Conservation (phyloP, 2,797 vertebrate genomes). For the Clarias laeviceps region DNA sequence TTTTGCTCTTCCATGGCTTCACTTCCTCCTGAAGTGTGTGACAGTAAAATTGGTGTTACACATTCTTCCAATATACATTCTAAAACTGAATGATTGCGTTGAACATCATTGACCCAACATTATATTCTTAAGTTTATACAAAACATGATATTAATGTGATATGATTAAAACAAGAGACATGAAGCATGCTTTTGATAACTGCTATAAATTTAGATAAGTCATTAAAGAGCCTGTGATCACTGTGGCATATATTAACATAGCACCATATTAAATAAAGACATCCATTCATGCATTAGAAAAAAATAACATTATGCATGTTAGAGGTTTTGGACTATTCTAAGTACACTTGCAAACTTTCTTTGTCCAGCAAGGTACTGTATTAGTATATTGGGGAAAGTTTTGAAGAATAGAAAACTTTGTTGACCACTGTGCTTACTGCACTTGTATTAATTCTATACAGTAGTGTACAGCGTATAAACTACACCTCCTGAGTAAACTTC, state of each 20-base stretch:
- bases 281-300: conserved; percentile 50
- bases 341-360: neutral
- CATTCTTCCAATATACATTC: conserved; percentile 44
- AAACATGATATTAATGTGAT: conserved; percentile 2
- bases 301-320: conserved; percentile 30
- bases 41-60: conserved; percentile 61
- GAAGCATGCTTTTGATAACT: conserved; percentile 15
- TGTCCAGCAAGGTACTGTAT: neutral
- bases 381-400: conserved; percentile 37
- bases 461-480: conserved; percentile 51
- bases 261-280: conserved; percentile 57
- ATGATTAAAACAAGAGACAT: conserved; percentile 11
- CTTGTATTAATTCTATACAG: conserved; percentile 55
- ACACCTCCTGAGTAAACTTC: conserved; percentile 49
- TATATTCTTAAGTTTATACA: conserved; percentile 15
- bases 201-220: conserved; percentile 5
- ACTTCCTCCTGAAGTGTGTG: conserved; percentile 20
- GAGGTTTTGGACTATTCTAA: conserved; percentile 30
- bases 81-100: conserved; percentile 18
- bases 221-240: conserved; percentile 36
- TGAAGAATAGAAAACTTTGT: conserved; percentile 62
- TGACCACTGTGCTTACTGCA: conserved; percentile 58
- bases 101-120: conserved; percentile 1
- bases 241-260: conserved; percentile 47
- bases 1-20: conserved; percentile 26